Conservation (phyloP, 2,888 invertebrate genomes). For the Syritta pipiens region DNA sequence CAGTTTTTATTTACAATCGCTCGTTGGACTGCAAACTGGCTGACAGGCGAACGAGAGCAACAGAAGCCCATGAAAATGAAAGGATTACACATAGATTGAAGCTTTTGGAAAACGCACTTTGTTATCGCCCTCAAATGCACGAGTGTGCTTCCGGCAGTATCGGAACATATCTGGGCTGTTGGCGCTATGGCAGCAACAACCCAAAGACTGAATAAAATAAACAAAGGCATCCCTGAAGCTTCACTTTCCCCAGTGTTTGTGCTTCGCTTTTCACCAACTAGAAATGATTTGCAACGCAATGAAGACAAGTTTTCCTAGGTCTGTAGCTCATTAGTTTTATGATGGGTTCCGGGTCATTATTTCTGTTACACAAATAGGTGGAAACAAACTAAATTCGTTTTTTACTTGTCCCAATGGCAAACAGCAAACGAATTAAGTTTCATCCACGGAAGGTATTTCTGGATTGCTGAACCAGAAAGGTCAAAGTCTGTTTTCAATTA, state of each 20-base stretch:
- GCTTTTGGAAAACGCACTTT: constrained; percentile 45
- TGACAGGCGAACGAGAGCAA: constrained; percentile 40
- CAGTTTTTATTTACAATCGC: constrained; percentile 53
- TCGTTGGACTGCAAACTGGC: constrained; percentile 44
- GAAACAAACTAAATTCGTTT: no score
- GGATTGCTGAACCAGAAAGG: no score
- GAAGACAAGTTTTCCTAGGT: no score
- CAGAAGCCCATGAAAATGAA: constrained; percentile 39
- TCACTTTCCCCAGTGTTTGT: not conserved
- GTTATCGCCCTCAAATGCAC: constrained; percentile 43
- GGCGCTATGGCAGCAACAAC: not conserved
- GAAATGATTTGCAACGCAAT: no score
- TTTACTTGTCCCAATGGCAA: no score
- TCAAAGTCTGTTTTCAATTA: no score
- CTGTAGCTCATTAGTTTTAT: no score
- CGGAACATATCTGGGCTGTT: constrained; percentile 48
- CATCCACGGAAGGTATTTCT: no score
- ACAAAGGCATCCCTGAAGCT: constrained; percentile 6
- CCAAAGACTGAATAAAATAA: constrained; percentile 7
- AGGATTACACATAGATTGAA: constrained; percentile 62
- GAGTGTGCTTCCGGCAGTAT: constrained; percentile 38
- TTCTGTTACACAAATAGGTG: no score
- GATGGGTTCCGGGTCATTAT: no score
- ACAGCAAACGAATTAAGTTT: no score
- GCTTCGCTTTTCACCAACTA: no score